Percentiles rank a stretch among this genome's conserved stretches.
Evolutionary conservation across 1,140 invertebrate genomes (phyloP).

Genomic region (Vanessa tameamea): DNA sequence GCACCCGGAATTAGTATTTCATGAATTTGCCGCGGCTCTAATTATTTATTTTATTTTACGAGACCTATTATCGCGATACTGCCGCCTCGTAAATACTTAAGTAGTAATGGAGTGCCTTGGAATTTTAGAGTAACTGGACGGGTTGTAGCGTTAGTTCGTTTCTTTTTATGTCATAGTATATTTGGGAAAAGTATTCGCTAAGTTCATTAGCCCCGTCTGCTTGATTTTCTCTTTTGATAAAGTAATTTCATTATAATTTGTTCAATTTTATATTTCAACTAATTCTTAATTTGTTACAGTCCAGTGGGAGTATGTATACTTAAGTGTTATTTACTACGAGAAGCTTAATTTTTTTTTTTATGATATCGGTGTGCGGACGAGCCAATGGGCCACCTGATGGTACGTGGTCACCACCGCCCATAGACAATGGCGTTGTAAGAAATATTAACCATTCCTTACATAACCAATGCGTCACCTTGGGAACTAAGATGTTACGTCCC

Average conservation of each 20-base stretch:
- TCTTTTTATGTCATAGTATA: slow-evolving; percentile 35
- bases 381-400: no score
- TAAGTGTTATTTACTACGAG: no score
- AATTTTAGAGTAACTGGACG: slow-evolving; percentile 62
- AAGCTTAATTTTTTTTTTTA: no score
- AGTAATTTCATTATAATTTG: not conserved
- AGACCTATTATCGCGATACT: slow-evolving; percentile 67
- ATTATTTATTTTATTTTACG: slow-evolving; percentile 79
- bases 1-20: slow-evolving; percentile 71
- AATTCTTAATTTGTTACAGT: not conserved
- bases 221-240: slow-evolving; percentile 8
- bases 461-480: no score
- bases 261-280: slow-evolving; percentile 8
- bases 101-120: slow-evolving; percentile 50
- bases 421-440: no score
- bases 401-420: no score
- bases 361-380: no score
- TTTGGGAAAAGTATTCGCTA: slow-evolving; percentile 35
- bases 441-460: no score
- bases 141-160: slow-evolving; percentile 44
- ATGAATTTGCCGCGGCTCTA: slow-evolving; percentile 64
- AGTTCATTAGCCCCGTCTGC: slow-evolving; percentile 10
- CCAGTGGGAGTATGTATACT: no score
- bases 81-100: slow-evolving; percentile 65
- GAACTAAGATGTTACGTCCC: no score